A percentile compares a stretch with the other conserved stretches of the same genome.
phyloP scores from a whole-genome alignment of 2,797 vertebrate genomes.

The Mormyrus proboscirostris region DNA sequence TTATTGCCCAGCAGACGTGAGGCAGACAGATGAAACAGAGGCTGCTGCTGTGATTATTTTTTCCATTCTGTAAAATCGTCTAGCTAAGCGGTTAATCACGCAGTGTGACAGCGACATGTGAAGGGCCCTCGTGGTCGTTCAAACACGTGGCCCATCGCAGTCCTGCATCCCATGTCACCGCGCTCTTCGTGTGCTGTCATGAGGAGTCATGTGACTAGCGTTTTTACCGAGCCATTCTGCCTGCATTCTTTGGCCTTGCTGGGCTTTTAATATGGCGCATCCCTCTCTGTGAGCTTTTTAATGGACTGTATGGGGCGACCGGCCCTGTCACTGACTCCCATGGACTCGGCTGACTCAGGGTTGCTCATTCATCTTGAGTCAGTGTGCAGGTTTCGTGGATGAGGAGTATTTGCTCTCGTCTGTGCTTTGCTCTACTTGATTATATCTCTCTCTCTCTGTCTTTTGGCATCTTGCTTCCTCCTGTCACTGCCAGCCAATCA shows the following conservation, averaged over 20 bases:
- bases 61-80: neutral
- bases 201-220: neutral
- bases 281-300: neutral
- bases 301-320: neutral
- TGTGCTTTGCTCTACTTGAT: neutral
- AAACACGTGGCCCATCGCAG: neutral
- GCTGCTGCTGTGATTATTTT: neutral
- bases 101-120: neutral
- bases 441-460: neutral
- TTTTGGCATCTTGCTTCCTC: neutral
- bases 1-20: neutral
- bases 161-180: neutral
- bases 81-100: neutral
- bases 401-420: neutral
- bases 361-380: neutral
- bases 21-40: neutral
- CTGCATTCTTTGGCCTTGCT: neutral
- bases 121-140: neutral
- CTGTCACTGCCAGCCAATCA: neutral
- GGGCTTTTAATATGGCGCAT: neutral
- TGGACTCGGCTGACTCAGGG: neutral
- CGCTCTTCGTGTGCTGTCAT: neutral
- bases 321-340: neutral
- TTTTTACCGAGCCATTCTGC: neutral
- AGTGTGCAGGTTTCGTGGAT: neutral